Percentiles rank a stretch among this genome's conserved stretches.
Conservation (phyloP, 2,113 vertebrate species). For the Actenoides hombroni region DNA sequence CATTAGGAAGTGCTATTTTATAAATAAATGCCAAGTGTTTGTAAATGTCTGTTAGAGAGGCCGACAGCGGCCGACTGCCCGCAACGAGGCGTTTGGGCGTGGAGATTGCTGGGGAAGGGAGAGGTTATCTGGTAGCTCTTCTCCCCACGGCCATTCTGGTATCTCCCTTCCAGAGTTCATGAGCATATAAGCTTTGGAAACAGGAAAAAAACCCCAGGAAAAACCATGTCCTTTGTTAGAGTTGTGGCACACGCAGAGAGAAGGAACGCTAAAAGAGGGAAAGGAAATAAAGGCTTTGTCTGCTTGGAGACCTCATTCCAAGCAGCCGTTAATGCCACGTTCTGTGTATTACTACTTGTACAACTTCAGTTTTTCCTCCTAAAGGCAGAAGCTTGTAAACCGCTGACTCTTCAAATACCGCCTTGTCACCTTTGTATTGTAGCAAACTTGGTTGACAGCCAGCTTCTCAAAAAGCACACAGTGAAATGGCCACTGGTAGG, state of each 20-base stretch:
- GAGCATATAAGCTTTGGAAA: background rate
- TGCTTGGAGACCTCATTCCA: background rate
- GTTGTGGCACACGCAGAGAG: background rate
- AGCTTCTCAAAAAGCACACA: too few species aligned
- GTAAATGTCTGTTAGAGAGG: background rate
- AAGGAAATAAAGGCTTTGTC: background rate
- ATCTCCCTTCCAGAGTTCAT: background rate
- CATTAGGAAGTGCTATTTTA: background rate
- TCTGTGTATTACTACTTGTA: background rate
- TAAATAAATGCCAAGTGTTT: background rate
- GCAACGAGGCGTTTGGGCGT: background rate
- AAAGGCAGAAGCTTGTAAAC: background rate
- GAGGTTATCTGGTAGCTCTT: background rate
- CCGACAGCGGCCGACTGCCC: background rate
- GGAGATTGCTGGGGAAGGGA: too few species aligned
- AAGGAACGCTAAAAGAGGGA: background rate
- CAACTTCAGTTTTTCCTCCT: background rate
- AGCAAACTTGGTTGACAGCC: background rate
- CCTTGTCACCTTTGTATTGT: accelerated
- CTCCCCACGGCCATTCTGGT: background rate
- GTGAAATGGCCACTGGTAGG: background rate
- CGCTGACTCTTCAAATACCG: accelerated
- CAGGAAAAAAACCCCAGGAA: background rate
- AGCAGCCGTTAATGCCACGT: background rate
- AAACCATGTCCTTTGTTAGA: background rate